Evolutionary conservation across 2,888 invertebrate genomes (phyloP).

Genomic region (Pseudoips prasinana): DNA sequence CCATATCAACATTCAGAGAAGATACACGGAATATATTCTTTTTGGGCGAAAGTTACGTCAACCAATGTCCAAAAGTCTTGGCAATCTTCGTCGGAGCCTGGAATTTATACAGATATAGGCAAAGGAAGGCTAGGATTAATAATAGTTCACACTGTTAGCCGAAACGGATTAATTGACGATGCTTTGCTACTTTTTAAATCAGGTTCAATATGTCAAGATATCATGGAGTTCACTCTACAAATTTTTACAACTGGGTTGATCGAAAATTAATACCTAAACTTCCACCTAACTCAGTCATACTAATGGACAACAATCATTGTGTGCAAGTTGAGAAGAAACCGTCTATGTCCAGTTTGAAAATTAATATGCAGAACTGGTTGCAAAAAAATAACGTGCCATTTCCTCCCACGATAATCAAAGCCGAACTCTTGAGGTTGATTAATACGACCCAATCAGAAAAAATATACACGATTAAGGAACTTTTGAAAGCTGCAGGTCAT

Average conservation of each 20-base stretch:
- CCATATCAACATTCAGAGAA: conserved; percentile 9
- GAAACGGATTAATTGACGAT: conserved; percentile 4
- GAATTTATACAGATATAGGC: conserved; percentile 11
- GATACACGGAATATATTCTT: conserved; percentile 14
- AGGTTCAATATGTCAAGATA: neutral
- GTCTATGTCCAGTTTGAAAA: neutral
- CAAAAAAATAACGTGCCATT: neutral
- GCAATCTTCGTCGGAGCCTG: conserved; percentile 10
- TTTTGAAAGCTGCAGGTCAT: neutral
- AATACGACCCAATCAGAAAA: neutral
- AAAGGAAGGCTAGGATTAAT: conserved; percentile 13
- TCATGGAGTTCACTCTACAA: too few species aligned
- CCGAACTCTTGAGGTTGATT: neutral
- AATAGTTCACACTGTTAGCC: conserved; percentile 11
- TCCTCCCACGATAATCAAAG: neutral
- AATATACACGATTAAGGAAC: neutral
- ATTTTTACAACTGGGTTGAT: conserved; percentile 3
- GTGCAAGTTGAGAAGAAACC: conserved; percentile 6
- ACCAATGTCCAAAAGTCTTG: conserved; percentile 6
- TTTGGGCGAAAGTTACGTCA: conserved; percentile 12
- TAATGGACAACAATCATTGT: neutral
- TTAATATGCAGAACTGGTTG: neutral
- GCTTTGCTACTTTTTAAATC: conserved; percentile 8
- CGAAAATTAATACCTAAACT: conserved; percentile 3
- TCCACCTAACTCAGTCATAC: conserved; percentile 2